phyloP scores from a whole-genome alignment of 2,797 vertebrate species.

The Poeciliopsis turneri region DNA sequence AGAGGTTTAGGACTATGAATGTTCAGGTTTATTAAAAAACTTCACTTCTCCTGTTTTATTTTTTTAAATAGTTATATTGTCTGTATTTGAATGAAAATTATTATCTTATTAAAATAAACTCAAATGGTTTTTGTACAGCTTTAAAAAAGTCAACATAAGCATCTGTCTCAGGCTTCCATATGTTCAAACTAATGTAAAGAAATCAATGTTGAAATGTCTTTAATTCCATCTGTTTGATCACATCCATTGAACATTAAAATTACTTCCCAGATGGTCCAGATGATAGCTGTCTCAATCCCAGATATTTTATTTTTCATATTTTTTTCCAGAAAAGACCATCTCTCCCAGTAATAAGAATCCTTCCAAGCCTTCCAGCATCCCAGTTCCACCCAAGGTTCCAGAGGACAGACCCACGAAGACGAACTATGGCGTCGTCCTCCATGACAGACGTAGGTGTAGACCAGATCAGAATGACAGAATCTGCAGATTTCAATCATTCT shows the following conservation, averaged over 20 bases:
- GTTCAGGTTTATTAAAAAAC: conserved; percentile 4
- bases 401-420: conserved; percentile 83
- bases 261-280: background rate
- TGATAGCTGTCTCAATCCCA: conserved; percentile 17
- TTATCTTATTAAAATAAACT: background rate
- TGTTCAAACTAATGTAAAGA: background rate
- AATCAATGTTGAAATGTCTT: background rate
- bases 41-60: background rate
- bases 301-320: background rate
- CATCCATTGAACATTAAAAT: background rate
- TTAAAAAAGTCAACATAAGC: background rate
- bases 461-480: background rate
- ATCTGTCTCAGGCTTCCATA: background rate
- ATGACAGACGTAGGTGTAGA: conserved; percentile 80
- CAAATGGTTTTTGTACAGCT: background rate
- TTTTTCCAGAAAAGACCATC: conserved; percentile 78
- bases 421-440: conserved; percentile 89
- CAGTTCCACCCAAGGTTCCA: conserved; percentile 81
- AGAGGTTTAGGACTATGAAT: conserved; percentile 26
- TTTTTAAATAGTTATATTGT: background rate
- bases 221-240: background rate
- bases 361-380: conserved; percentile 83
- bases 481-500: background rate
- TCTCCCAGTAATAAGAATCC: conserved; percentile 85
- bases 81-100: background rate